phyloP scores from a whole-genome alignment of 2,888 invertebrate species.

The Idaea biselata region DNA sequence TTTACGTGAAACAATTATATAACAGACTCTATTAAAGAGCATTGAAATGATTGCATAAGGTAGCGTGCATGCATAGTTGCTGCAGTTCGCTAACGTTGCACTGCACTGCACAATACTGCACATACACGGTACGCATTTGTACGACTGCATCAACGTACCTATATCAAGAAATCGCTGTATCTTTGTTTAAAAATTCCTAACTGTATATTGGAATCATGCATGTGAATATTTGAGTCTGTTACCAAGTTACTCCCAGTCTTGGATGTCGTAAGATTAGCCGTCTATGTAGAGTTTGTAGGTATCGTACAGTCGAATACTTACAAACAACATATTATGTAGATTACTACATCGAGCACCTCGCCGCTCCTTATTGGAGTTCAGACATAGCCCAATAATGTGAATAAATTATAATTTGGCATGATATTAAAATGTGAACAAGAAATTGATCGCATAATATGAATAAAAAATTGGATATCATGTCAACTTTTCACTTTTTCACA shows the following conservation, averaged over 20 bases:
- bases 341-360: neutral
- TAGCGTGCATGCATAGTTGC: neutral
- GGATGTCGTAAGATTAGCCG: neutral
- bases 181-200: neutral
- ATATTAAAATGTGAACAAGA: neutral
- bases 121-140: neutral
- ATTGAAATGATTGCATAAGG: neutral
- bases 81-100: neutral
- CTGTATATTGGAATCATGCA: neutral
- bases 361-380: neutral
- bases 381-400: neutral
- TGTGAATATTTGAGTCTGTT: neutral
- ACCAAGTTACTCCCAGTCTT: neutral
- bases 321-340: neutral
- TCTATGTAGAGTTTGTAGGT: neutral
- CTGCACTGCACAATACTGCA: neutral
- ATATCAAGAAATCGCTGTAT: neutral
- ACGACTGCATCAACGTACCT: neutral
- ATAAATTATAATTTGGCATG: neutral
- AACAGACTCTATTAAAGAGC: neutral
- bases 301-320: neutral
- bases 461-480: too few relatives aligned
- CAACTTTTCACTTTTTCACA: neutral
- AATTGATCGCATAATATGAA: neutral
- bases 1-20: neutral